phyloP scores from a whole-genome alignment of 2,888 invertebrate species.

The Pegoplata infirma region DNA sequence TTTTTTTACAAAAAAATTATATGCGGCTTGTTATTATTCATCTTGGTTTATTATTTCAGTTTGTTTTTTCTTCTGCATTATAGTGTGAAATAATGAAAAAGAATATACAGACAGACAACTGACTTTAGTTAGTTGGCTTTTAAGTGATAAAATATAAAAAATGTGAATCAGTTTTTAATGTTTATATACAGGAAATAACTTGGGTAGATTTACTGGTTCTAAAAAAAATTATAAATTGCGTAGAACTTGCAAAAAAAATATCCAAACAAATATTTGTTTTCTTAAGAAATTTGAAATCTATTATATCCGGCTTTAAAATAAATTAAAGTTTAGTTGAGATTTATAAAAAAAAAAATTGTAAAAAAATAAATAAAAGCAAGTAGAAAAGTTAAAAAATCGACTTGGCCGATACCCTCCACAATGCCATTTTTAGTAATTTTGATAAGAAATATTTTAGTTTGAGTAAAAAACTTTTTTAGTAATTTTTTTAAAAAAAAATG shows the following conservation, averaged over 20 bases:
- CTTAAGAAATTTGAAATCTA: background rate
- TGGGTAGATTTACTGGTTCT: constrained; percentile 45
- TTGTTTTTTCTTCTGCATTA: constrained; percentile 22
- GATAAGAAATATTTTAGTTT: too few relatives aligned
- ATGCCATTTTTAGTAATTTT: too few relatives aligned
- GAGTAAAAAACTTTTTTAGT: too few relatives aligned
- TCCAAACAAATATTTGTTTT: background rate
- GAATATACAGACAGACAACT: constrained; percentile 35
- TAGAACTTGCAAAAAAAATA: constrained; percentile 27
- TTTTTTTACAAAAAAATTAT: background rate
- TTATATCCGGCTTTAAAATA: background rate
- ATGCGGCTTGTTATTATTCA: constrained; percentile 49
- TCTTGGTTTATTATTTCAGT: constrained; percentile 30
- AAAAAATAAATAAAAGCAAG: too few relatives aligned
- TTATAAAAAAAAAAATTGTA: too few relatives aligned
- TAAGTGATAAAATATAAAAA: constrained; percentile 30
- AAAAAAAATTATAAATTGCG: constrained; percentile 29
- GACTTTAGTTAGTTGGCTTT: constrained; percentile 28
- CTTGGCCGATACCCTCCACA: too few relatives aligned
- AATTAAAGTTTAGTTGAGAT: background rate
- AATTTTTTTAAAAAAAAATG: too few relatives aligned
- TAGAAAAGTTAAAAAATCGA: too few relatives aligned
- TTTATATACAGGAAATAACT: constrained; percentile 51
- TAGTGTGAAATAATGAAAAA: constrained; percentile 52
- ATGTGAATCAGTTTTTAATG: constrained; percentile 39